Evolutionary conservation across 2,113 vertebrate species (phyloP).

Genomic region (Potamarius usumacintae): DNA sequence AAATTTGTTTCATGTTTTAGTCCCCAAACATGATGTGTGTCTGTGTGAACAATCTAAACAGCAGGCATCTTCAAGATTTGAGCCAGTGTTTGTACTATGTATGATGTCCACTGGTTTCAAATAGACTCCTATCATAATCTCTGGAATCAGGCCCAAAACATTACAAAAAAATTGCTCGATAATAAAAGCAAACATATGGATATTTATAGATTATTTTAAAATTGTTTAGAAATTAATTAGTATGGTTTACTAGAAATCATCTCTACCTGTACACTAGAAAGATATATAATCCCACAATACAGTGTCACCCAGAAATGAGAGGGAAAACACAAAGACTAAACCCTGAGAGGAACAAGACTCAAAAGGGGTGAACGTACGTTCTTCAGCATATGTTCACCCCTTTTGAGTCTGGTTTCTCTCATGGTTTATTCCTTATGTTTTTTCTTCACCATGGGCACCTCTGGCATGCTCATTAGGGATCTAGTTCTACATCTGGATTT

Average conservation of each 20-base stretch:
- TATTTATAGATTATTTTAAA: background rate
- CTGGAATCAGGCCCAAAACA: background rate
- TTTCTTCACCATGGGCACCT: background rate
- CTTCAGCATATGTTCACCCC: background rate
- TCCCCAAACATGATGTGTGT: background rate
- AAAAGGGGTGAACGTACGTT: too few species aligned
- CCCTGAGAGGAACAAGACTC: too few species aligned
- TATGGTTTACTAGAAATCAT: background rate
- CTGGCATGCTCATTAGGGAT: background rate
- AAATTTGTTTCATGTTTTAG: background rate
- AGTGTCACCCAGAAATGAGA: background rate
- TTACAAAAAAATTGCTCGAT: background rate
- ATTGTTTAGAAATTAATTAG: background rate
- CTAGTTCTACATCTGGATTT: slow-evolving; percentile 10
- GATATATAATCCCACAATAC: background rate
- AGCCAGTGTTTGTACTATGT: background rate
- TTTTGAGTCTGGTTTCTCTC: background rate
- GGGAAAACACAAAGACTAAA: too few species aligned
- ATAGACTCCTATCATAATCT: background rate
- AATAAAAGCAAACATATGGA: too few species aligned
- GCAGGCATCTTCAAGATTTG: background rate
- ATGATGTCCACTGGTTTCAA: background rate
- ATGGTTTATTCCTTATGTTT: background rate
- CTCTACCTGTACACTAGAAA: background rate
- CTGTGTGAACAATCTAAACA: background rate